phyloP scores from a whole-genome alignment of 2,888 invertebrate genomes.

The Operophtera brumata region DNA sequence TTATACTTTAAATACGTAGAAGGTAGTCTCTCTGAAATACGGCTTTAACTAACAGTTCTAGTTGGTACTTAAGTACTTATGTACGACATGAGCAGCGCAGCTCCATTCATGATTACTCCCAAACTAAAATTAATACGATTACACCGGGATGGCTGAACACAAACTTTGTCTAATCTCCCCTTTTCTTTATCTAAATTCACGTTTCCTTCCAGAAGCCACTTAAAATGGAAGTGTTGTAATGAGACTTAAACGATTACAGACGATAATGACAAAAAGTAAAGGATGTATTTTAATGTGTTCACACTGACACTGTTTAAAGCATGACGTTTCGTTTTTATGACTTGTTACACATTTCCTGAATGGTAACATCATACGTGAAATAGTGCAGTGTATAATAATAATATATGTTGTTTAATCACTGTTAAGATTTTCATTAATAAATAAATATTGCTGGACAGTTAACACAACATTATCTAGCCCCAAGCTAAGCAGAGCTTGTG shows the following conservation, averaged over 20 bases:
- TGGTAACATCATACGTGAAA: background rate
- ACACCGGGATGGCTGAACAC: conserved; percentile 40
- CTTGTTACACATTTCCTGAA: conserved; percentile 3
- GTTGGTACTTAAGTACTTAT: too few species aligned
- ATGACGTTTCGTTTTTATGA: background rate
- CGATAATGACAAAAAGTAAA: conserved; percentile 44
- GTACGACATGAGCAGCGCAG: background rate
- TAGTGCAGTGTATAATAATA: background rate
- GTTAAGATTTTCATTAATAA: too few species aligned
- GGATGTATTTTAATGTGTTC: conserved; percentile 29
- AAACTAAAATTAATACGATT: conserved; percentile 51
- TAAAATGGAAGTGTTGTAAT: conserved; percentile 47
- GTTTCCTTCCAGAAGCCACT: conserved; percentile 54
- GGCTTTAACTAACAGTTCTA: background rate
- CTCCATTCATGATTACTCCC: conserved; percentile 1
- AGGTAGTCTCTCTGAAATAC: too few species aligned
- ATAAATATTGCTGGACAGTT: too few species aligned
- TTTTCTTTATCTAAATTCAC: conserved; percentile 12
- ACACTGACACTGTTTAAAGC: background rate
- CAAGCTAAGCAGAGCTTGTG: too few species aligned
- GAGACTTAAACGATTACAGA: conserved; percentile 45
- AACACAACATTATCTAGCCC: too few species aligned
- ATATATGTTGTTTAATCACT: too few species aligned
- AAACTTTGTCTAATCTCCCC: conserved; percentile 62
- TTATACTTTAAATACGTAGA: too few species aligned